These are phyloP conservation scores for Emys orbicularis DNA, from an alignment of 2,797 vertebrate species.

Conservation along the genomic window DNA sequence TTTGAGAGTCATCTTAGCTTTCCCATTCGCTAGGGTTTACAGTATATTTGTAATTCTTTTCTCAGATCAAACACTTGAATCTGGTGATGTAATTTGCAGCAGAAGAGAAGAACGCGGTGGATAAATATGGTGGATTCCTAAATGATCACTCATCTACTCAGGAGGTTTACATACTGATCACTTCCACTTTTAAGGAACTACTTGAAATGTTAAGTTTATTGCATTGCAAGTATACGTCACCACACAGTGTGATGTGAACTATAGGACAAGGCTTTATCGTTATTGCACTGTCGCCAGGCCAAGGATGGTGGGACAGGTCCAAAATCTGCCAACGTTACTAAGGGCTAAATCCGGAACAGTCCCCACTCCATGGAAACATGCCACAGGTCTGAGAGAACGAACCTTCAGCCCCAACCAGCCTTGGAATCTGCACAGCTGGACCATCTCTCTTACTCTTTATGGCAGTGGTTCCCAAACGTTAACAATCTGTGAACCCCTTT, in stretches of 20 bases:
- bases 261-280: too few species aligned
- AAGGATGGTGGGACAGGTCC: not conserved
- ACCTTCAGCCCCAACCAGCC: too few species aligned
- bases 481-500: too few species aligned
- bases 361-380: not conserved
- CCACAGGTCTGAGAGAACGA: too few species aligned
- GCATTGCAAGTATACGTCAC: not conserved
- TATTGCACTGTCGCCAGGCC: not conserved
- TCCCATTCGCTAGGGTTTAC: not conserved
- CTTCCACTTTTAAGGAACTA: not conserved
- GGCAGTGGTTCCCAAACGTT: too few species aligned
- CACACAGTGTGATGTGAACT: not conserved
- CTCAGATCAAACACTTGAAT: not conserved
- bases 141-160: not conserved
- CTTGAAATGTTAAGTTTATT: not conserved
- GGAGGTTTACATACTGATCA: not conserved
- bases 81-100: not conserved
- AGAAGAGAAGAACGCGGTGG: not conserved
- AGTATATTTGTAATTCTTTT: not conserved
- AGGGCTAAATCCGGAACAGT: not conserved
- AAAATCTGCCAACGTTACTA: not conserved
- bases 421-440: too few species aligned
- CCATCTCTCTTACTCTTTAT: too few species aligned
- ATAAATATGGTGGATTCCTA: not conserved
- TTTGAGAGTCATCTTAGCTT: not conserved